Conservation (phyloP, 2,113 vertebrate species). For the Rattus norvegicus region DNA sequence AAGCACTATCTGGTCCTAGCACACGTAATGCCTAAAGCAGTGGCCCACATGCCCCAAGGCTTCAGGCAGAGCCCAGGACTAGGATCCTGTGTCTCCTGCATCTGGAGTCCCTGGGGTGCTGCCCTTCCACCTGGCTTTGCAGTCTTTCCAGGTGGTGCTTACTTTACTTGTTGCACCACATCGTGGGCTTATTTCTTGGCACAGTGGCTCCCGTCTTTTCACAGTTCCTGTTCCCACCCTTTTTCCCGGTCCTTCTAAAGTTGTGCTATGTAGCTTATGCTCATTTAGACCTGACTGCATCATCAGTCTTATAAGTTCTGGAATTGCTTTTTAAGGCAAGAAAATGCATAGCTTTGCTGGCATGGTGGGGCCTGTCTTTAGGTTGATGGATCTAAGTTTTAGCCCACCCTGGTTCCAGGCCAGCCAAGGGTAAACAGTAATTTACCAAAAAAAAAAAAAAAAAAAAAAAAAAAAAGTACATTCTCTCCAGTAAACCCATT, state of each 20-base stretch:
- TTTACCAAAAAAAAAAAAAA: no score
- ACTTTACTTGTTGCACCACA: not conserved
- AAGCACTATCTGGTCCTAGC: conserved; percentile 90
- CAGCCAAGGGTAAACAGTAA: not conserved
- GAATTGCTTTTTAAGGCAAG: not conserved
- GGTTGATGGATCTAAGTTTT: not conserved
- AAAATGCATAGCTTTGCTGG: not conserved
- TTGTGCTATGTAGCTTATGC: not conserved
- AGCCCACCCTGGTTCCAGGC: not conserved
- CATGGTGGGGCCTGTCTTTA: not conserved
- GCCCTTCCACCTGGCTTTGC: not conserved
- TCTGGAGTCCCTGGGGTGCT: not conserved
- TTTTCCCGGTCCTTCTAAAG: not conserved
- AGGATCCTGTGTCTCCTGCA: not conserved
- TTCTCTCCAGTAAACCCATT: not conserved
- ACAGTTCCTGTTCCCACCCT: not conserved
- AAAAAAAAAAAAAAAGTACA: not conserved
- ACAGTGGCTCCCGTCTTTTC: not conserved
- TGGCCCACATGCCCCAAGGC: conserved; percentile 92
- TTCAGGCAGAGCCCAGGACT: conserved; percentile 76
- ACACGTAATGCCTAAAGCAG: conserved; percentile 91
- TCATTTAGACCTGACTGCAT: not conserved
- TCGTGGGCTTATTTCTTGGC: no score
- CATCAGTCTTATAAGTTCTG: not conserved
- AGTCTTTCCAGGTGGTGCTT: not conserved